Base-by-base conservation (phyloP, 2,888 invertebrate genomes). In the Eupeodes latifasciatus region DNA sequence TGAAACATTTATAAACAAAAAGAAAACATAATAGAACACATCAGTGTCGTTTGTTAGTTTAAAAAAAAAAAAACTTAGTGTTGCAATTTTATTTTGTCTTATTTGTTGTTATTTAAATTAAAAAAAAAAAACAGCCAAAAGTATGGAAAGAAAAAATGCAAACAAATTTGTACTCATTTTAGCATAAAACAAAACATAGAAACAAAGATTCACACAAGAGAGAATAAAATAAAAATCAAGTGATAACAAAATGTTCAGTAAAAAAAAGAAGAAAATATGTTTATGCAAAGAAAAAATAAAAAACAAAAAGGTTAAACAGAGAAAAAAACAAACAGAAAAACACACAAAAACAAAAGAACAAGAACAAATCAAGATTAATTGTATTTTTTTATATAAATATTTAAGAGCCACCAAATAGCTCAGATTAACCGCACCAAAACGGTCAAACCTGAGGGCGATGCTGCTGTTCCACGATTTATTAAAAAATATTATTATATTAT, bases 351-450 rank as follows among this genome's bases (percentile, higher is more conserved):
- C 62, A 76, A n/a, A 69, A 19, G 44, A 40, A 27, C 36, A 77
- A 74, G 19, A 59, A 81, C 51, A 81, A 78, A 69, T 53, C 62
- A 81, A 81, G 82, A 82, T 69, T 87, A 61, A 83, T 71, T 84
- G 75, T 81, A 84, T 88, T 84, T 78, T 81, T 88, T 81, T 85
- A 75, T 88, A 81, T 81, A 85, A 81, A 78, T 81, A 85, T 77
- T 81, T 85, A 88, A 88, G 84, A 88, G 85, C 88, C 81, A 88
- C 88, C 88, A 88, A 88, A 88, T 84, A 88, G 81, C 85, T 88
- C 88, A 85, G 84, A 81, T 85, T 85, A 69, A 76, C 88, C 88
- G 81, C 85, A 47, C 84, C 84, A 55, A 78, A 64, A 78, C 75
- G 88, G 88, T 78, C 75, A 78, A 85, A 84, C 81, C 81, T 88